Conservation (phyloP, 2,113 vertebrate genomes). For the Pseudopipra pipra region DNA sequence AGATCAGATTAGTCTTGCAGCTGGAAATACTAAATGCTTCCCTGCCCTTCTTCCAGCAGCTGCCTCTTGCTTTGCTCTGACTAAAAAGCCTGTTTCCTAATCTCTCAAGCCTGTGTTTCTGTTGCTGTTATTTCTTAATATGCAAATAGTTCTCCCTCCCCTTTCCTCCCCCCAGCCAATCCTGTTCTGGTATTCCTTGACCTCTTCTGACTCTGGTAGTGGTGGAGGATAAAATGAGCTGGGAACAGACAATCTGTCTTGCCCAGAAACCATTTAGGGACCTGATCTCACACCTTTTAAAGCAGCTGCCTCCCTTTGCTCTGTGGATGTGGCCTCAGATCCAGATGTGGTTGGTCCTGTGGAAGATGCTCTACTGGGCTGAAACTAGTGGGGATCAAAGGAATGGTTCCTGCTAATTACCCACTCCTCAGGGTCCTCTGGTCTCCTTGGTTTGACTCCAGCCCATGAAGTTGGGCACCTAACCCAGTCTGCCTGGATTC, state of each 20-base stretch:
- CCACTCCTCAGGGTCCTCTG: not conserved
- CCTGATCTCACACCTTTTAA: not conserved
- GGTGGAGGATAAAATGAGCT: not conserved
- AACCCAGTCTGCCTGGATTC: not conserved
- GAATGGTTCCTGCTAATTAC: fast-evolving
- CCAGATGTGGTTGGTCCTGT: not conserved
- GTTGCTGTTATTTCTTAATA: not conserved
- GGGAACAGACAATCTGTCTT: not conserved
- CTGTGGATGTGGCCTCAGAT: not conserved
- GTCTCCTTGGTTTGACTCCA: not conserved
- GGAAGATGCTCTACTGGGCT: not conserved
- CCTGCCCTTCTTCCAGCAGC: not conserved
- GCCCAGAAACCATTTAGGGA: not conserved
- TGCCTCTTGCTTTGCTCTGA: not conserved
- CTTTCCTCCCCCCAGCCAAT: not conserved
- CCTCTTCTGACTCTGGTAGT: not conserved
- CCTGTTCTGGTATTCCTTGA: not conserved
- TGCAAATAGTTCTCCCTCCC: not conserved
- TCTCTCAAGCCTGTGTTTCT: not conserved
- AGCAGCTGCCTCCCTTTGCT: not conserved
- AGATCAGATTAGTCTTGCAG: not conserved
- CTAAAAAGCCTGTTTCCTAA: not conserved
- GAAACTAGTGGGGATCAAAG: not conserved
- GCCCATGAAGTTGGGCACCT: not conserved
- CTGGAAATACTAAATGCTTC: slow-evolving; percentile 9